phyloP scores from a whole-genome alignment of 2,888 invertebrate genomes.

The Macaria notata region DNA sequence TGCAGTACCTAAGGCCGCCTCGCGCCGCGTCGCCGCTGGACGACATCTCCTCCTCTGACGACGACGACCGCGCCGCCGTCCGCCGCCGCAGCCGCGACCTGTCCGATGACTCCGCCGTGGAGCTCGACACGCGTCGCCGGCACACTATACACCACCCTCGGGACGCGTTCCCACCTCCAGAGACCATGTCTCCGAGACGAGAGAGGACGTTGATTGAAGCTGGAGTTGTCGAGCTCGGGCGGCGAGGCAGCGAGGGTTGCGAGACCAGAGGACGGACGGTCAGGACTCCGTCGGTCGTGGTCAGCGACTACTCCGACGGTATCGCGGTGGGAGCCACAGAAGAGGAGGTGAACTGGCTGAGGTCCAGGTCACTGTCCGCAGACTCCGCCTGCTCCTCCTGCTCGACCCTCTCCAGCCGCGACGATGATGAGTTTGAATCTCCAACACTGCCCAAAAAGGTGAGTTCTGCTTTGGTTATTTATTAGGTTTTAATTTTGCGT shows the following conservation, averaged over 20 bases:
- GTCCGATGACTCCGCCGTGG: conserved; percentile 81
- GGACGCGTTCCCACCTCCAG: conserved; percentile 67
- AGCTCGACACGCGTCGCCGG: conserved; percentile 75
- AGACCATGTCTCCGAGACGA: conserved; percentile 65
- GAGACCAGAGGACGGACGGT: conserved; percentile 83
- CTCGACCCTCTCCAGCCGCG: conserved; percentile 88
- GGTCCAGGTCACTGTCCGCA: conserved; percentile 80
- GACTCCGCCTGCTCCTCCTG: conserved; percentile 90
- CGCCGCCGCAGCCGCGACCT: conserved; percentile 72
- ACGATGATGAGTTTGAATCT: conserved; percentile 83
- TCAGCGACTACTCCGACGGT: conserved; percentile 92
- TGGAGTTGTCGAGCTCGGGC: conserved; percentile 81
- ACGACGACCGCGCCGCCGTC: conserved; percentile 74
- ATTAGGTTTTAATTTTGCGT: no score
- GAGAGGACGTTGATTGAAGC: conserved; percentile 76
- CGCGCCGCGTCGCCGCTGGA: conserved; percentile 67
- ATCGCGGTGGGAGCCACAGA: conserved; percentile 71
- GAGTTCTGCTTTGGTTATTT: conserved; percentile 36
- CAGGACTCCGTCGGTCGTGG: conserved; percentile 92
- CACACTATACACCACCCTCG: conserved; percentile 65
- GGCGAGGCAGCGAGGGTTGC: conserved; percentile 74
- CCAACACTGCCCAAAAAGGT: conserved; percentile 77
- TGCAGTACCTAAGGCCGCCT: conserved; percentile 76
- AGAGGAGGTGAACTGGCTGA: conserved; percentile 73
- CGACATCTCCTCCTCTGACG: conserved; percentile 75